These are phyloP conservation scores for Mystacides longicornis DNA, from an alignment of 2,888 invertebrate species.

Conservation along the genomic window DNA sequence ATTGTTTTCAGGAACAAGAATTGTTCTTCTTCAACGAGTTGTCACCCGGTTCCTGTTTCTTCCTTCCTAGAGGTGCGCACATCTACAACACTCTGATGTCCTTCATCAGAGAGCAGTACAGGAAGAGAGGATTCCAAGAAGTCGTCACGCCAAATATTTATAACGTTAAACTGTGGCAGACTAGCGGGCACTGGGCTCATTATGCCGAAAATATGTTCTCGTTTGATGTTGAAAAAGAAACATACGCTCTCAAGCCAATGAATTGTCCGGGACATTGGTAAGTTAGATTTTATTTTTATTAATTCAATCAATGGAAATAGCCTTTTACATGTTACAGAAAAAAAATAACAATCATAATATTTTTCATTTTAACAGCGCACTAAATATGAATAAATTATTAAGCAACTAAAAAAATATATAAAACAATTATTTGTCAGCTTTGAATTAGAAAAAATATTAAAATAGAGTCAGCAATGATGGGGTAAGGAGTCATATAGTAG, in stretches of 20 bases:
- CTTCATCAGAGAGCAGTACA: slow-evolving; percentile 79
- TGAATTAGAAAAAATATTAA: no score
- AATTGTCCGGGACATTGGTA: slow-evolving; percentile 98
- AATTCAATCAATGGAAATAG: no score
- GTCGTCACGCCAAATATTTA: slow-evolving; percentile 95
- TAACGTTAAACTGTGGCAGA: slow-evolving; percentile 94
- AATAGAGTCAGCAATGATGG: no score
- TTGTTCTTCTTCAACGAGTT: slow-evolving; percentile 97
- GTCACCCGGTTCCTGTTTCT: slow-evolving; percentile 97
- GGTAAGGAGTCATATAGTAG: no score
- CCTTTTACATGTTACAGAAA: no score
- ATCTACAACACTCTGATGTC: slow-evolving; percentile 92
- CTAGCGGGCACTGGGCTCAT: slow-evolving; percentile 98
- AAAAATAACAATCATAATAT: no score
- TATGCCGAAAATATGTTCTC: slow-evolving; percentile 97
- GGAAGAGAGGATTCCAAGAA: slow-evolving; percentile 85
- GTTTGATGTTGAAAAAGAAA: slow-evolving; percentile 94
- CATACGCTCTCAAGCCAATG: slow-evolving; percentile 97
- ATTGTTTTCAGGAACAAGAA: slow-evolving; percentile 73
- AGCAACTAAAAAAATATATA: no score
- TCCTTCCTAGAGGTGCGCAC: slow-evolving; percentile 92
- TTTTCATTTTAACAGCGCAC: no score
- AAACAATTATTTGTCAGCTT: no score
- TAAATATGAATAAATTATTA: no score
- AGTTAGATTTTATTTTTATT: slow-evolving; percentile 34